Percentiles rank a stretch among this genome's conserved stretches.
Conservation (phyloP, 1,140 invertebrate species). For the Monomorium pharaonis region DNA sequence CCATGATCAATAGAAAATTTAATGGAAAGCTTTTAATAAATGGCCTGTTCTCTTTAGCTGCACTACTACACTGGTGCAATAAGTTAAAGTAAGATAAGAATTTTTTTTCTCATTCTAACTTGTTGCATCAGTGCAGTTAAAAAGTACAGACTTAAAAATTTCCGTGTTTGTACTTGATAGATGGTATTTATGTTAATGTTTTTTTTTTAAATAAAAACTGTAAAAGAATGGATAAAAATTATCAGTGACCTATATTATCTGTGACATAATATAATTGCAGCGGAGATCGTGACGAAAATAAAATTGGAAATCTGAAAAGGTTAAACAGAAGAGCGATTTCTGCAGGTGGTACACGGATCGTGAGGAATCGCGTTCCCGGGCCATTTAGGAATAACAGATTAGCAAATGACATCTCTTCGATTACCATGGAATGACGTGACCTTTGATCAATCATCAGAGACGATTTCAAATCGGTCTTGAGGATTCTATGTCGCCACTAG, state of each 20-base stretch:
- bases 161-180: no score
- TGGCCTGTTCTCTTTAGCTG: no score
- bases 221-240: background rate
- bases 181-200: background rate
- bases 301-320: conserved; percentile 47
- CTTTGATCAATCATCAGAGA: conserved; percentile 69
- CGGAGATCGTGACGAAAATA: conserved; percentile 25
- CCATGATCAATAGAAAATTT: background rate
- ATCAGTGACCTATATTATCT: background rate
- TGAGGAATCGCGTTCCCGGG: conserved; percentile 57
- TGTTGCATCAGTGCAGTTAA: no score
- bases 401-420: conserved; percentile 75
- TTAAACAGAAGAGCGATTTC: conserved; percentile 57
- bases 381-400: conserved; percentile 74
- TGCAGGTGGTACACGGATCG: conserved; percentile 68
- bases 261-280: background rate
- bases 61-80: no score
- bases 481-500: conserved; percentile 18
- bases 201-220: background rate
- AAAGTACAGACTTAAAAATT: no score
- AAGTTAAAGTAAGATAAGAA: no score
- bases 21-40: background rate
- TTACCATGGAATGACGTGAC: conserved; percentile 75
- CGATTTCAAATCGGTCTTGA: conserved; percentile 59
- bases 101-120: no score